Evolutionary conservation across 2,888 invertebrate genomes (phyloP).

Genomic region (Agapetus fuscipes): DNA sequence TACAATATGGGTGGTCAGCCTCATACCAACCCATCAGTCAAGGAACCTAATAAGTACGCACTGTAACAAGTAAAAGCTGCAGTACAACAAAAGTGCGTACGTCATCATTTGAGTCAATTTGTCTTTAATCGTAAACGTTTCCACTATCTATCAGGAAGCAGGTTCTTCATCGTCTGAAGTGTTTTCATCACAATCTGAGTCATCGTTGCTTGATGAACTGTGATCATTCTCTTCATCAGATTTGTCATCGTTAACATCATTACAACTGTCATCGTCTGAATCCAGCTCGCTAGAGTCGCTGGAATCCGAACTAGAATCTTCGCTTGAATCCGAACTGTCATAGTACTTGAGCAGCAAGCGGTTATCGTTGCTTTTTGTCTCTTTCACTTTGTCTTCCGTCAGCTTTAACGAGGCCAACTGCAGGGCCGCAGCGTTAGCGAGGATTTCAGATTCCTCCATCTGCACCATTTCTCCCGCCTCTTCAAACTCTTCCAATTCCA

Average conservation of each 20-base stretch:
- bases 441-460: slow-evolving; percentile 32
- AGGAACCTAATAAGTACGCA: no score
- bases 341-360: background rate
- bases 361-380: slow-evolving; percentile 24
- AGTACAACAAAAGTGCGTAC: no score
- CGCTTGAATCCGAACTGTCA: slow-evolving; percentile 20
- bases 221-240: no score
- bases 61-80: no score
- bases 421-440: slow-evolving; percentile 37
- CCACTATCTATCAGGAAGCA: no score
- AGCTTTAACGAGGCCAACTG: slow-evolving; percentile 39
- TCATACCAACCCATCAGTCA: no score
- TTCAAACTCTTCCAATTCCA: slow-evolving; percentile 38
- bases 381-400: slow-evolving; percentile 28
- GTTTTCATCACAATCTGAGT: background rate
- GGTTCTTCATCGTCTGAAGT: background rate
- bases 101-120: no score
- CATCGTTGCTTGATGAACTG: no score
- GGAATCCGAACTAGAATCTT: slow-evolving; percentile 27
- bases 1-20: no score
- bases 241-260: no score
- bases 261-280: slow-evolving; percentile 39
- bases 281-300: slow-evolving; percentile 29
- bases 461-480: slow-evolving; percentile 36
- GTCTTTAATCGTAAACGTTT: no score